These are phyloP conservation scores for rabbit (Oryctolagus cuniculus) DNA, from an alignment of 2,113 vertebrate genomes.

Conservation along the genomic window mOryCun1.1 NC_091436.1:134736001-134736500, in stretches of 20 bases:
- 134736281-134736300: background rate
- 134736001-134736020: too few species aligned
- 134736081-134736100: too few species aligned
- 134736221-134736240: too few species aligned
- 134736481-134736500: background rate
- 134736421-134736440: background rate
- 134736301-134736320: background rate
- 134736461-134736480: background rate
- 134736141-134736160: too few species aligned
- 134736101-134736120: too few species aligned
- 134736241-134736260: background rate
- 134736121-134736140: too few species aligned
- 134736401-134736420: background rate
- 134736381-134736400: conserved; percentile 29
- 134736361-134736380: background rate
- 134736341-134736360: background rate
- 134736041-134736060: too few species aligned
- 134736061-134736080: too few species aligned
- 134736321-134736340: background rate
- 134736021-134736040: too few species aligned
- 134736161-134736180: too few species aligned
- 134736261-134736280: background rate
- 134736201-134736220: too few species aligned
- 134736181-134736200: too few species aligned
- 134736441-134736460: background rate